These are phyloP conservation scores for Drosophila kanapiae DNA, from an alignment of 1,140 invertebrate genomes.

Conservation along the genomic window DNA sequence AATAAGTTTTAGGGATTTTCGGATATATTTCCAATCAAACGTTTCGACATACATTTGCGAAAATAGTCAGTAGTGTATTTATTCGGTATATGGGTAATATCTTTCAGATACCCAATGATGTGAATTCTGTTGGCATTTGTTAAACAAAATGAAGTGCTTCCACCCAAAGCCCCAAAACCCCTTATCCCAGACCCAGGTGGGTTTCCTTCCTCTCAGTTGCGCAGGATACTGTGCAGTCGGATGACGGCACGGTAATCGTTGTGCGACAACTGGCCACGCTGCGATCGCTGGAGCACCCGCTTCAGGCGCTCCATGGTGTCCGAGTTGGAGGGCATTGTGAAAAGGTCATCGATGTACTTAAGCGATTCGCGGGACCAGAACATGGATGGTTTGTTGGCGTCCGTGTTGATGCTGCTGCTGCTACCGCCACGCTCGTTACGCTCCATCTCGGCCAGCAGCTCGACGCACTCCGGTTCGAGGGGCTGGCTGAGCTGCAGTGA, in stretches of 20 bases:
- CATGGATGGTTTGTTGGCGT: constrained; percentile 61
- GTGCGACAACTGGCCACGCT: constrained; percentile 68
- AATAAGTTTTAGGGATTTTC: too few species aligned
- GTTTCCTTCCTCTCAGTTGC: constrained; percentile 33
- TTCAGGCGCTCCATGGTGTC: constrained; percentile 60
- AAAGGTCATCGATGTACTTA: constrained; percentile 69
- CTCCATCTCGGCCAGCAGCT: constrained; percentile 49
- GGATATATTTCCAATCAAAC: background rate
- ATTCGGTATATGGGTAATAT: constrained; percentile 67
- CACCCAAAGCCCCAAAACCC: background rate
- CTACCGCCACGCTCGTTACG: constrained; percentile 8
- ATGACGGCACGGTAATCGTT: constrained; percentile 82
- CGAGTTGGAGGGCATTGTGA: constrained; percentile 43
- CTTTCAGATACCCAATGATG: constrained; percentile 61
- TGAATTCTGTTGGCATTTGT: constrained; percentile 38
- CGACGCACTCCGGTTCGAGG: constrained; percentile 52
- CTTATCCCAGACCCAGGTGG: background rate
- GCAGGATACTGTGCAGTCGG: constrained; percentile 57
- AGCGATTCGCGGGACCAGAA: constrained; percentile 81
- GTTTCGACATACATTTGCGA: background rate
- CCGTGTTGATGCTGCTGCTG: constrained; percentile 50
- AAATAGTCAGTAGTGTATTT: constrained; percentile 50
- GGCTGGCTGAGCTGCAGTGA: constrained; percentile 41
- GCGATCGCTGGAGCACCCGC: constrained; percentile 65
- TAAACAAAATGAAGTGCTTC: constrained; percentile 33